A percentile compares a stretch with the other conserved stretches of the same genome.
Conservation (phyloP, 1,140 invertebrate genomes). For the Brachionus calyciflorus region DNA sequence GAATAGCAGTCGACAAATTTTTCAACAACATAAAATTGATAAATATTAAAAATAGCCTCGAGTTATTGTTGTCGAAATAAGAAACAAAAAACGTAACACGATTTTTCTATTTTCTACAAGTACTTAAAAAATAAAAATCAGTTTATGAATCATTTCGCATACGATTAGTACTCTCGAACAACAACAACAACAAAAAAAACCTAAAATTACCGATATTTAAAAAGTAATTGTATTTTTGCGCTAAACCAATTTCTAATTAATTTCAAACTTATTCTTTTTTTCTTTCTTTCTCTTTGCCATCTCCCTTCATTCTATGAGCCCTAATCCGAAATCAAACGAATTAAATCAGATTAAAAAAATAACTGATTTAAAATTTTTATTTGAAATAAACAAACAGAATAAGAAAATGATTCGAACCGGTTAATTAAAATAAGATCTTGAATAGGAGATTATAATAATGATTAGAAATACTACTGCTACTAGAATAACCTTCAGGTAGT, state of each 20-base stretch:
- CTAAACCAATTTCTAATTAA: conserved; percentile 1
- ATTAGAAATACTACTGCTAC: no score
- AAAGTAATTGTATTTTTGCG: background rate
- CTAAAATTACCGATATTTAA: background rate
- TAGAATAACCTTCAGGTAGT: no score
- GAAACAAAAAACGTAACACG: background rate
- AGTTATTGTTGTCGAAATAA: no score
- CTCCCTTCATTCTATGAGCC: background rate
- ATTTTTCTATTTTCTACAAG: conserved; percentile 20
- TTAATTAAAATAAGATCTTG: no score
- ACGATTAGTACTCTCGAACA: no score
- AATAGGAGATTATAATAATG: no score
- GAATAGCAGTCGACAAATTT: background rate
- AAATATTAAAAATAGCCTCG: conserved; percentile 34
- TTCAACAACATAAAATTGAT: conserved; percentile 2
- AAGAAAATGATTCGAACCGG: no score
- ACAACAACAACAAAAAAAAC: no score
- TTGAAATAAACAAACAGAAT: background rate
- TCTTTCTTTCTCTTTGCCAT: background rate
- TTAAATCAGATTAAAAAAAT: conserved; percentile 31
- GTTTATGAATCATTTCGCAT: conserved; percentile 30
- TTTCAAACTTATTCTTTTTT: background rate
- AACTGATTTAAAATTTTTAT: background rate
- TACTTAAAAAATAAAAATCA: conserved; percentile 11
- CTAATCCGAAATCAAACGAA: conserved; percentile 42